Conservation (phyloP, 2,797 vertebrate genomes). For the Phoebastria nigripes region DNA sequence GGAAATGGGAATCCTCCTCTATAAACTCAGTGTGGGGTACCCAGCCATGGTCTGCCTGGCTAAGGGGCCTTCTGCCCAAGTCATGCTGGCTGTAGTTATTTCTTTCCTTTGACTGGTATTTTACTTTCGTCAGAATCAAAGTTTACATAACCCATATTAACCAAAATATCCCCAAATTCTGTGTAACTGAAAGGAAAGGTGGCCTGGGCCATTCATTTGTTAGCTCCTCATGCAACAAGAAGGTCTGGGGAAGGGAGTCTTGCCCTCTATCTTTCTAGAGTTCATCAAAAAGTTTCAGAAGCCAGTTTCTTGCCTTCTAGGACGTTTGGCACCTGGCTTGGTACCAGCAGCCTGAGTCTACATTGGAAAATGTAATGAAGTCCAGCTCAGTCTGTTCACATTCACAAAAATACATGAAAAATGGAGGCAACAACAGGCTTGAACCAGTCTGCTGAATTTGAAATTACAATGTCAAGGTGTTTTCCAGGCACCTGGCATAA, state of each 20-base stretch:
- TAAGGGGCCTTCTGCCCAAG: neutral
- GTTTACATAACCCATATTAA: neutral
- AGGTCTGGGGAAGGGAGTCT: neutral
- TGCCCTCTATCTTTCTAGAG: neutral
- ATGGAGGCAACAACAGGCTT: neutral
- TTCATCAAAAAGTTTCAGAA: neutral
- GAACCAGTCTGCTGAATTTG: neutral
- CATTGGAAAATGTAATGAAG: neutral
- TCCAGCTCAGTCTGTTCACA: neutral
- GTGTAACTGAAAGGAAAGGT: neutral
- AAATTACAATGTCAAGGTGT: neutral
- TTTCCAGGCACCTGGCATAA: neutral
- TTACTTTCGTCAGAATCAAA: neutral
- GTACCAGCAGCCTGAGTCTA: neutral
- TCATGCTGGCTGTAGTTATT: neutral
- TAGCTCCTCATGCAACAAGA: neutral
- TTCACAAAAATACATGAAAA: neutral
- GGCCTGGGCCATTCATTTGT: neutral
- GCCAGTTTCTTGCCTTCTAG: neutral
- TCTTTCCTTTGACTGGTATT: neutral
- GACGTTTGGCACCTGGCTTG: neutral
- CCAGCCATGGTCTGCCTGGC: neutral
- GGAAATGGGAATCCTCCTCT: neutral
- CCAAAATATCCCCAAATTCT: neutral
- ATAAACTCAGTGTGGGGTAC: accelerated